phyloP scores from a whole-genome alignment of 1,140 invertebrate species.

The Nilaparvata lugens region DNA sequence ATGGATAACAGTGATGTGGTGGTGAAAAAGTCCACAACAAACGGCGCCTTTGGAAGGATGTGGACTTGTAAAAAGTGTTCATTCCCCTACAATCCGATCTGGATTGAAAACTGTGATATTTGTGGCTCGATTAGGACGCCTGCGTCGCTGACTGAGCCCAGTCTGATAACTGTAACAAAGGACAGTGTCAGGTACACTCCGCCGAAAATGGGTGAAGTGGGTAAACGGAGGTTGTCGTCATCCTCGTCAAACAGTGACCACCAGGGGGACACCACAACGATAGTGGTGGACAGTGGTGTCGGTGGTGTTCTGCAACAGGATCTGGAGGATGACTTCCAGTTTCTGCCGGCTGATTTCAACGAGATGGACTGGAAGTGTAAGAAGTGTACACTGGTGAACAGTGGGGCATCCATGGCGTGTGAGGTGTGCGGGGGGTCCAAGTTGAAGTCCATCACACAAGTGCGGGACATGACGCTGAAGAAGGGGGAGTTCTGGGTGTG shows the following conservation, averaged over 20 bases:
- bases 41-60: conserved; percentile 48
- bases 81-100: conserved; percentile 75
- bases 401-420: conserved; percentile 54
- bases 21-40: conserved; percentile 23
- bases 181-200: conserved; percentile 43
- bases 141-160: conserved; percentile 52
- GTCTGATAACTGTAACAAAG: conserved; percentile 57
- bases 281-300: conserved; percentile 10
- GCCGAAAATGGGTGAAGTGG: conserved; percentile 32
- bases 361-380: conserved; percentile 65
- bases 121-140: conserved; percentile 55
- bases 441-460: conserved; percentile 50
- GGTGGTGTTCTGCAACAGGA: conserved; percentile 34
- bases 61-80: conserved; percentile 83
- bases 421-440: conserved; percentile 76
- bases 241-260: conserved; percentile 30
- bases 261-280: conserved; percentile 29
- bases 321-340: conserved; percentile 42
- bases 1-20: conserved; percentile 1
- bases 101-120: conserved; percentile 67
- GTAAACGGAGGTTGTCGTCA: background rate
- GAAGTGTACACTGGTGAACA: conserved; percentile 79
- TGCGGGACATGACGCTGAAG: conserved; percentile 55
- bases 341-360: conserved; percentile 32
- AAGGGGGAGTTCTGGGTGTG: conserved; percentile 68